Conservation (phyloP, 2,797 vertebrate species). For the Phataginus tricuspis region DNA sequence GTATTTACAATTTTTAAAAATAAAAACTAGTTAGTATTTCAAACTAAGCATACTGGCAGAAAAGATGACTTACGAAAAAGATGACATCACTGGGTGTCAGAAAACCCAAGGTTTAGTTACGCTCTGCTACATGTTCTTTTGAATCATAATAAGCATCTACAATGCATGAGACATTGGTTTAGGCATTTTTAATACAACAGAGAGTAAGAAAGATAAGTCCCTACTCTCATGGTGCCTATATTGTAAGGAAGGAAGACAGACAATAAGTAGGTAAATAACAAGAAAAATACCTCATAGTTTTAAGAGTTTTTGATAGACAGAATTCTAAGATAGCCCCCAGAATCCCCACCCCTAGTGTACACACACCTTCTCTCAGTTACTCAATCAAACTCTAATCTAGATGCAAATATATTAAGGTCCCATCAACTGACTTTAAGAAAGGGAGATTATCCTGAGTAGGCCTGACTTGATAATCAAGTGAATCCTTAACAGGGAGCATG, state of each 20-base stretch:
- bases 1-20: background rate
- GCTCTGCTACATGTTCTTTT: background rate
- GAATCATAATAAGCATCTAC: background rate
- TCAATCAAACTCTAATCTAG: background rate
- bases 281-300: background rate
- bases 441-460: background rate
- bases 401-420: background rate
- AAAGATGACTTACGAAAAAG: background rate
- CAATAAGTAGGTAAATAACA: background rate
- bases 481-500: background rate
- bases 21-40: background rate
- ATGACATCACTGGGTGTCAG: background rate
- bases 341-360: background rate
- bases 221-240: background rate
- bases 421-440: background rate
- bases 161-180: background rate
- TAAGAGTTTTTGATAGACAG: background rate
- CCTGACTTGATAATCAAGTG: background rate
- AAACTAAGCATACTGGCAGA: background rate
- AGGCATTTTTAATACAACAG: background rate
- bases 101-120: conserved; percentile 9
- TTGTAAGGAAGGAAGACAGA: background rate
- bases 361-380: background rate
- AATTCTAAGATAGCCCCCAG: background rate
- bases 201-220: background rate